Percentiles rank a stretch among this genome's conserved stretches.
Conservation (phyloP, 2,888 invertebrate genomes). For the Orthonychiurus folsomi region DNA sequence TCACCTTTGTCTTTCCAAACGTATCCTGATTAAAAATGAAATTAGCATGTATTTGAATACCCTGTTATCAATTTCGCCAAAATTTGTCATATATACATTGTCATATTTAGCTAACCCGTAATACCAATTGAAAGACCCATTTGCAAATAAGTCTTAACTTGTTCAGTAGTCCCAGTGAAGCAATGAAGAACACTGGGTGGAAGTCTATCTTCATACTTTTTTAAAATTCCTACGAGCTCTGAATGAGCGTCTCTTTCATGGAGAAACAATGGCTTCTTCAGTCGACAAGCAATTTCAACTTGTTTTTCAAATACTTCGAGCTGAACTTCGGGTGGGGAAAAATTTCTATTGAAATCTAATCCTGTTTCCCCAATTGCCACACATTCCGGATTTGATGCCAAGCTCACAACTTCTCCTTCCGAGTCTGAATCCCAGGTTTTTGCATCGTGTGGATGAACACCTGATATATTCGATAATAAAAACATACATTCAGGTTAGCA, state of each 20-base stretch:
- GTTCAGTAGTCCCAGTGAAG: conserved; percentile 78
- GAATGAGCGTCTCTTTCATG: conserved; percentile 87
- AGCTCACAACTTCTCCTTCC: conserved; percentile 56
- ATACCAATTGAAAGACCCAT: conserved; percentile 77
- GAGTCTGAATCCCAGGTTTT: conserved; percentile 68
- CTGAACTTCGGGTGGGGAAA: conserved; percentile 81
- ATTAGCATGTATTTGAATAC: neutral
- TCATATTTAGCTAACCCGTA: conserved; percentile 54
- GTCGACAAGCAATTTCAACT: conserved; percentile 74
- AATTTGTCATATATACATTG: neutral
- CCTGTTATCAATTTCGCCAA: neutral
- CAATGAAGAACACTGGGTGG: conserved; percentile 85
- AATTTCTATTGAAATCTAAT: conserved; percentile 86
- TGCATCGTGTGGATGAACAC: conserved; percentile 87
- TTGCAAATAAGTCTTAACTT: conserved; percentile 72
- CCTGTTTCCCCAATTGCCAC: conserved; percentile 92
- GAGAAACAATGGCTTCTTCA: conserved; percentile 77
- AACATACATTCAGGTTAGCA: neutral
- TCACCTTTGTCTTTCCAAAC: conserved; percentile 88
- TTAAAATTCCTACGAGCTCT: conserved; percentile 67
- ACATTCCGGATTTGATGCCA: conserved; percentile 75
- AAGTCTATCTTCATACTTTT: conserved; percentile 50
- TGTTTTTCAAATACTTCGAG: conserved; percentile 73
- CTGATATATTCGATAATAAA: conserved; percentile 44
- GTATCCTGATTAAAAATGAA: conserved; percentile 52